Conservation (phyloP, 2,888 invertebrate species). For the Anaspis maculata region DNA sequence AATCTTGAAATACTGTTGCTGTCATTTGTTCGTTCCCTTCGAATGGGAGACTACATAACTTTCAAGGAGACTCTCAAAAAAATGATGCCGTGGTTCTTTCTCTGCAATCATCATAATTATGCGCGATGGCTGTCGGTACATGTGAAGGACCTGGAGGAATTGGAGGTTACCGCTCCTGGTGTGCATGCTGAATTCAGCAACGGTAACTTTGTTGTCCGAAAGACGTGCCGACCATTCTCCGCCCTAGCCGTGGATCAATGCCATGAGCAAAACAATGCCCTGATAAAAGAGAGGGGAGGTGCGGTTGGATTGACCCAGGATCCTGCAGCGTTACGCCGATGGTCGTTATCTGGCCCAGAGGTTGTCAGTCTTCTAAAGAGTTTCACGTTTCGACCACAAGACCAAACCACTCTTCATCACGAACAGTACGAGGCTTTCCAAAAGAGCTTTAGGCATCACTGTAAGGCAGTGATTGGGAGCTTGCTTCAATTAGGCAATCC, state of each 20-base stretch:
- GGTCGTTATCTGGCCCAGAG: too few species aligned
- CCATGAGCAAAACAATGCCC: slow-evolving; percentile 1
- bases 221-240: slow-evolving; percentile 6
- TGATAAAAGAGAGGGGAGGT: neutral
- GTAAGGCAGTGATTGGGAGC: too few species aligned
- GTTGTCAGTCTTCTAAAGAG: too few species aligned
- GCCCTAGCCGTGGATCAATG: slow-evolving; percentile 15
- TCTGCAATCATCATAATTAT: slow-evolving; percentile 11
- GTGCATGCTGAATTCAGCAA: slow-evolving; percentile 9
- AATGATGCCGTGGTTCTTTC: slow-evolving; percentile 16
- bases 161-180: slow-evolving; percentile 1
- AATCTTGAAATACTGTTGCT: too few species aligned
- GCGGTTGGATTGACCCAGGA: slow-evolving; percentile 10
- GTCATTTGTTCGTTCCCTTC: too few species aligned
- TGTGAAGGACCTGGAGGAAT: slow-evolving; percentile 8
- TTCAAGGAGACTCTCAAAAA: slow-evolving; percentile 12
- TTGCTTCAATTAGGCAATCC: too few species aligned
- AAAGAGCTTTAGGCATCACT: too few species aligned
- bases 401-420: too few species aligned
- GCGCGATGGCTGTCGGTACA: slow-evolving; percentile 10
- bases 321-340: too few species aligned
- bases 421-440: too few species aligned
- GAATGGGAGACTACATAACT: too few species aligned
- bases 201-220: slow-evolving; percentile 8
- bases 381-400: too few species aligned